Percentiles rank a stretch among this genome's conserved stretches.
These are phyloP conservation scores for Eudasyphora cyanicolor DNA, from an alignment of 2,888 invertebrate genomes.

Conservation along the genomic window DNA sequence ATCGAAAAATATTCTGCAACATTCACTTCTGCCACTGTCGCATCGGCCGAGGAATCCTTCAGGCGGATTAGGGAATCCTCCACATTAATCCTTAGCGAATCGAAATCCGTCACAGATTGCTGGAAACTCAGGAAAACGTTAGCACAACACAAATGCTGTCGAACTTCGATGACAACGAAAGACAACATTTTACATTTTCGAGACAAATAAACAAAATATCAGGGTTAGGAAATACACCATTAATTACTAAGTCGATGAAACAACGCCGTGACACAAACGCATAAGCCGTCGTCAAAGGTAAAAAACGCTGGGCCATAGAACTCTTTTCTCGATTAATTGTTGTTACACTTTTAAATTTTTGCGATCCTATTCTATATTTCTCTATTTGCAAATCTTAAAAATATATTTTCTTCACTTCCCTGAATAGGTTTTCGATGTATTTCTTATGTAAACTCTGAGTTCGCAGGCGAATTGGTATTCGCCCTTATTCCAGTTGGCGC, in stretches of 20 bases:
- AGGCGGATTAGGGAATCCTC: constrained; percentile 65
- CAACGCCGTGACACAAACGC: not conserved
- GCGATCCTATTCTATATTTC: too few relatives aligned
- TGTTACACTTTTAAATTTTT: too few relatives aligned
- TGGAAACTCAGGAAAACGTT: constrained; percentile 74
- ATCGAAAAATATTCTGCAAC: constrained; percentile 70
- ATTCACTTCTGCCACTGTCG: constrained; percentile 57
- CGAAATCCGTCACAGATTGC: constrained; percentile 67
- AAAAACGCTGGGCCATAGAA: not conserved
- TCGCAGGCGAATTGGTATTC: too few relatives aligned
- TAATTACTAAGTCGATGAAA: not conserved
- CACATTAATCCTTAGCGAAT: constrained; percentile 69
- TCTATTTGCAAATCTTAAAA: too few relatives aligned
- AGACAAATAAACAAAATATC: constrained; percentile 5
- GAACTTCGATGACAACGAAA: constrained; percentile 75
- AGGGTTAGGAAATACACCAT: not conserved
- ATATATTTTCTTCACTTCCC: too few relatives aligned
- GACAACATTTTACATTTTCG: constrained; percentile 69
- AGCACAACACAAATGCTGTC: constrained; percentile 75
- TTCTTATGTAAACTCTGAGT: too few relatives aligned
- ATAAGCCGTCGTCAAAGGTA: not conserved
- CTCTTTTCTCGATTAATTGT: not conserved
- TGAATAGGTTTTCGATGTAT: too few relatives aligned
- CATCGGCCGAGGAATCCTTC: constrained; percentile 63
- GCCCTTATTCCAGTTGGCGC: too few relatives aligned